Conservation (phyloP, 2,113 vertebrate genomes). For the Cepphus grylle region DNA sequence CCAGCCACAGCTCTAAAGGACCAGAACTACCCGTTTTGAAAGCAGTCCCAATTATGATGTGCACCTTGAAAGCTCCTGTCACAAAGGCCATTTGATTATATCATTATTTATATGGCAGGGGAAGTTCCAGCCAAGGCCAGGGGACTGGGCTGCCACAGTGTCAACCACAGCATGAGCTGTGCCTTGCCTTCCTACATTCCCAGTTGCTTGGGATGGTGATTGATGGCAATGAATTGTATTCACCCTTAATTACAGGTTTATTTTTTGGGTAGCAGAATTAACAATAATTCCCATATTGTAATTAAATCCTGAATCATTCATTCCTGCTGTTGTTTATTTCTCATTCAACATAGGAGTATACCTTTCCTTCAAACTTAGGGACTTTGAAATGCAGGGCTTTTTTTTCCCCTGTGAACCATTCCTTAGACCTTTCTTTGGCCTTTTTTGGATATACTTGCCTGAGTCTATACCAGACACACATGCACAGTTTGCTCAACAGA, state of each 20-base stretch:
- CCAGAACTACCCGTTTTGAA: not conserved
- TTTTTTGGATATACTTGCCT: not conserved
- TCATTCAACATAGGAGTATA: not conserved
- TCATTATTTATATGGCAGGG: not conserved
- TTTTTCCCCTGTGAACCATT: not conserved
- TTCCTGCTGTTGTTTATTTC: not conserved
- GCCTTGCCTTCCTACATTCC: not conserved
- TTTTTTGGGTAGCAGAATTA: not conserved
- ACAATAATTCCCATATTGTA: not conserved
- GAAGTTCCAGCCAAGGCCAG: not conserved
- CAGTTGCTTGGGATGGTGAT: not conserved
- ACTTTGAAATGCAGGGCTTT: not conserved
- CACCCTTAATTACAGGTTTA: not conserved
- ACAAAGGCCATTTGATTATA: not conserved
- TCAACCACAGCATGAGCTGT: not conserved
- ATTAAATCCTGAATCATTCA: not conserved
- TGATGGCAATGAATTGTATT: not conserved
- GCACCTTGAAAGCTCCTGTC: not conserved
- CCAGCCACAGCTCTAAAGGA: not conserved
- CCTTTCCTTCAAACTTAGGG: not conserved
- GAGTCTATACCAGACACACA: not conserved
- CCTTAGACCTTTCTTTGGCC: not conserved
- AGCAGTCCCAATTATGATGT: not conserved
- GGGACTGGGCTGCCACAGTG: not conserved
- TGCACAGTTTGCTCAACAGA: not conserved